Conservation (phyloP, 2,797 vertebrate genomes). For the Hoplostethus atlanticus region DNA sequence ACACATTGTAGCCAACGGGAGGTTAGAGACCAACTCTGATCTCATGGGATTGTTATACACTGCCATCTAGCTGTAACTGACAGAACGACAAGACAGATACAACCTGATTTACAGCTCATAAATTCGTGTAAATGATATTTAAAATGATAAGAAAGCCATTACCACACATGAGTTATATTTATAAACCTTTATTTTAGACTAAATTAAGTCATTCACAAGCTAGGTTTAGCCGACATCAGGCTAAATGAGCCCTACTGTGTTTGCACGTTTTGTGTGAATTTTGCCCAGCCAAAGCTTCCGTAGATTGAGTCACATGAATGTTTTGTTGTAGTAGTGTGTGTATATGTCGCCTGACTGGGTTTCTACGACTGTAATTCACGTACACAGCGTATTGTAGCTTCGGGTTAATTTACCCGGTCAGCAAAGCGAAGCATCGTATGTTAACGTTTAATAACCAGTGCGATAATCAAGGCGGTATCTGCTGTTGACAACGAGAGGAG, state of each 20-base stretch:
- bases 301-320: slow-evolving; percentile 76
- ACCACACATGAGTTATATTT: too few species aligned
- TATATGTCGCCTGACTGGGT: too few species aligned
- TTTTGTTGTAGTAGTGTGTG: slow-evolving; percentile 54
- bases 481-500: neutral
- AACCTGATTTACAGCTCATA: too few species aligned
- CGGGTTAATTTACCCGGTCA: too few species aligned
- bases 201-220: too few species aligned
- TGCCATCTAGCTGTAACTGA: slow-evolving; percentile 76
- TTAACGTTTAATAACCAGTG: too few species aligned
- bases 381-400: neutral
- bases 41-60: slow-evolving; percentile 68
- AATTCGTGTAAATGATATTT: too few species aligned
- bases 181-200: too few species aligned
- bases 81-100: slow-evolving; percentile 22
- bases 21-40: slow-evolving; percentile 13
- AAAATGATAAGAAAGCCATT: too few species aligned
- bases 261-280: neutral
- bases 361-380: too few species aligned
- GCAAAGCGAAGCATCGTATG: fast-evolving
- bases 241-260: too few species aligned
- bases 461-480: neutral
- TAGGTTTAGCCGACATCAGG: too few species aligned
- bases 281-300: slow-evolving; percentile 72
- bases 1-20: neutral